Evolutionary conservation across 2,888 invertebrate species (phyloP).

Genomic region (Buathra laborator): DNA sequence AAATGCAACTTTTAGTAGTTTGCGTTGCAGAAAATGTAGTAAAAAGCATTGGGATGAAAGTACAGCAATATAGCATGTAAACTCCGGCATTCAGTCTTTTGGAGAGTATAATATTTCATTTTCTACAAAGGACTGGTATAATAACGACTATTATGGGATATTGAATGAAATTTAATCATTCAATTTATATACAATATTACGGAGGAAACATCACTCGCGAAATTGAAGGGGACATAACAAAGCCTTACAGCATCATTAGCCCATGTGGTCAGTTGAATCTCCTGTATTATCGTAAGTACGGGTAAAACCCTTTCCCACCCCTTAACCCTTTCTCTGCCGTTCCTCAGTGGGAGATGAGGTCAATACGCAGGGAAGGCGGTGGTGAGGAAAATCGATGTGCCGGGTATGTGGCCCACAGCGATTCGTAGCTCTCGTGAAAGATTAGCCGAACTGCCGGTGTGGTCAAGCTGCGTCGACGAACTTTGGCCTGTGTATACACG

Average conservation of each 20-base stretch:
- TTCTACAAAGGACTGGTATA: too few species aligned
- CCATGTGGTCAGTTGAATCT: neutral
- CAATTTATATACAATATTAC: neutral
- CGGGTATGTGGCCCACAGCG: constrained; percentile 32
- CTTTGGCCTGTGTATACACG: neutral
- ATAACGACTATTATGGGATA: neutral
- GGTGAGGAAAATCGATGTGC: constrained; percentile 54
- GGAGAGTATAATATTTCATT: too few species aligned
- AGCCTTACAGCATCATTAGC: neutral
- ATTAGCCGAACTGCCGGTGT: constrained; percentile 54
- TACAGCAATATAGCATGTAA: neutral
- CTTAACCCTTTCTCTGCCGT: neutral
- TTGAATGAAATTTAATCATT: neutral
- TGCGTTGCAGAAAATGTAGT: neutral
- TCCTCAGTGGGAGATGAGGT: constrained; percentile 10
- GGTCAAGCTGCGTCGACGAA: constrained; percentile 29
- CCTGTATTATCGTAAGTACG: neutral
- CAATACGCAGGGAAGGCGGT: constrained; percentile 29
- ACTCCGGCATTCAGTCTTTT: too few species aligned
- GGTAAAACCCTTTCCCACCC: too few species aligned
- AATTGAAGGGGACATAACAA: neutral
- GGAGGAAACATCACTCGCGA: neutral
- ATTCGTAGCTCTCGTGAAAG: constrained; percentile 52
- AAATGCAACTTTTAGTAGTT: neutral
- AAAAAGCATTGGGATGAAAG: neutral